Evolutionary conservation across 2,113 vertebrate genomes (phyloP), one percentile per base, ranked within the genome.

Genomic region (Melanerpes formicivorus): DNA sequence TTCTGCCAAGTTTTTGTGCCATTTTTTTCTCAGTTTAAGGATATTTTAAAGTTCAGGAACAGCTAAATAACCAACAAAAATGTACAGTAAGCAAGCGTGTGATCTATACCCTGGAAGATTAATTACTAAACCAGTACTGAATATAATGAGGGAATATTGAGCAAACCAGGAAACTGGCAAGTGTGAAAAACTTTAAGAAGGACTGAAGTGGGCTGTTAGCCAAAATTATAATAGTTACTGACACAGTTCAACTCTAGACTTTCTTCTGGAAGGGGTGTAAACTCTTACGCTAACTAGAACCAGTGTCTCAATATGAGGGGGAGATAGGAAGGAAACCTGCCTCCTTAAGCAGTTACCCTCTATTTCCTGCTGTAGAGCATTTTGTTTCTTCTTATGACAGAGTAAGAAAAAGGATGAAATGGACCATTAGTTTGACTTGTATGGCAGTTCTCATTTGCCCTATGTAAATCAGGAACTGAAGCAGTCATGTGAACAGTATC

Each of bases 251-350:
- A 1, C 14, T 50, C n/a, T 22, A 26, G 52, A 13, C 14, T 64
- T 71, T 42, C 37, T 80, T 78, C 32, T 54, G 63, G 54, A 54
- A 69, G 16, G 19, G 22, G 1, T 58, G 8, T 22, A 23, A 95
- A 27, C 4, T 25, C 14, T 78, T 37, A 58, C 6, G 4, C 48
- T 64, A 46, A 50, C 21, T 71, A 42, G 22, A 65, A 80, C 22
- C 15, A 44, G 30, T 0, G 0, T 74, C 52, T 80, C 64, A 52
- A 0, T 27, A 70, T 40, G n/a, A 63, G 44, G 8, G 14, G 76
- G 44, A 3, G 22, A 55, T 66, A 27, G 30, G 62, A 65, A 25
- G 74, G 30, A 50, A 54, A 48, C 5, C 2, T 50, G 21, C 15
- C 29, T 66, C 54, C 59, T 25, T 67, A 19, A 46, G 26, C 30